These are phyloP conservation scores for Nyctalus aviator DNA, from an alignment of 2,797 vertebrate genomes.

Conservation along the genomic window DNA sequence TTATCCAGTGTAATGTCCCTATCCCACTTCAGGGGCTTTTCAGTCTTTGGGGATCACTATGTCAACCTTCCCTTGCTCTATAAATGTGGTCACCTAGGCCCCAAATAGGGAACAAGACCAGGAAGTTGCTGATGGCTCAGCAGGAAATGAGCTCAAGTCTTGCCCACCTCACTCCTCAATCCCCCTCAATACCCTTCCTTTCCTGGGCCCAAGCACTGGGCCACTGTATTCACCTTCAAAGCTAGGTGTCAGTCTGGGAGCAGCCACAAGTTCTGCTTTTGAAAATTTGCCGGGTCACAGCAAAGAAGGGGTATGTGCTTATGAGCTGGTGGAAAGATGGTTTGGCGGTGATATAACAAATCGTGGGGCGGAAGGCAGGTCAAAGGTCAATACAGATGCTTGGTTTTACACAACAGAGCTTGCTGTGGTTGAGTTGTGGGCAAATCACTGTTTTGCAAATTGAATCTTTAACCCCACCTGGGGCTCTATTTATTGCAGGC, in stretches of 20 bases:
- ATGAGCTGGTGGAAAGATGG: neutral
- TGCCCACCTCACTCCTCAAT: too few relatives aligned
- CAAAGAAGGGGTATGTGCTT: neutral
- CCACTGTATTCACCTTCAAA: neutral
- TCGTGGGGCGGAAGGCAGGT: neutral
- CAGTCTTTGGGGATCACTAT: neutral
- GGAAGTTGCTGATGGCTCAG: neutral
- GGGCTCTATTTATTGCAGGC: neutral
- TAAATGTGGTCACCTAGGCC: neutral
- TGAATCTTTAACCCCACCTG: neutral
- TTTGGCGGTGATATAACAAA: rapidly evolving
- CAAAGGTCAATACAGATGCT: neutral
- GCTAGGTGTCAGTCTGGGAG: neutral
- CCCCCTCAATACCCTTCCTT: rapidly evolving
- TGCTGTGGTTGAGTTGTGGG: neutral
- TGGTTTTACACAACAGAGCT: neutral
- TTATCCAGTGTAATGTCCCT: neutral
- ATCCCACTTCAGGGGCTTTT: neutral
- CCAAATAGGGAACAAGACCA: neutral
- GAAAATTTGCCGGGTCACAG: neutral
- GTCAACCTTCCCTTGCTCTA: neutral
- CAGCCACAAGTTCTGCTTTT: neutral
- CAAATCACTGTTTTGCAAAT: conserved; percentile 38
- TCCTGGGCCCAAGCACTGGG: neutral
- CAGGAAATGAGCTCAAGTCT: neutral